Evolutionary conservation across 2,113 vertebrate species (phyloP), one percentile per base, ranked within the genome.

Genomic region (Dascyllus trimaculatus): DNA sequence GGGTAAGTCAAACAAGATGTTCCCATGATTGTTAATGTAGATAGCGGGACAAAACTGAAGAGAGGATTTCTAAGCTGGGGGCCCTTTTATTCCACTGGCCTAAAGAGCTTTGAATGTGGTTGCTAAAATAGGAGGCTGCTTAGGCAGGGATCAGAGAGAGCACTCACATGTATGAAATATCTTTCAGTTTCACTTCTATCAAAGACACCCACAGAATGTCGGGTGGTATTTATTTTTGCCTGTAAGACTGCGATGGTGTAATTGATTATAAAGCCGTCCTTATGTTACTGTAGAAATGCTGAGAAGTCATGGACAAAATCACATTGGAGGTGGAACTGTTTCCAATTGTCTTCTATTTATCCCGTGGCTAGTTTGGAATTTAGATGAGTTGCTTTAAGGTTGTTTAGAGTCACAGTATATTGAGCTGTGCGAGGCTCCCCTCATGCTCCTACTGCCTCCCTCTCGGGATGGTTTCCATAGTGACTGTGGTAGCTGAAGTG

Each of bases 301-400:
- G 61, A 63, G 79, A 82, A 79, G 84, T 83, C 45, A 49, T 35
- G 67, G 68, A 69, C 84, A 78, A 73, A 82, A 86, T 89, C 82
- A 67, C 54, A 29, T 68, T 77, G 79, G 73, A 90, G 75, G 84
- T 83, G 88, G 89, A 88, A 89, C 71, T 89, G 71, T 86, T 88
- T 74, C 88, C 80, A 85, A 88, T 89, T 89, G 90, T 92, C 87
- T 73, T 61, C 84, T 38, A 78, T 89, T 89, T 83, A 89, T 90
- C 85, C 79, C 60, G 57, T 75, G 91, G 89, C 91, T 78, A 90
- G 87, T 91, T 88, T 86, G 92, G 93, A 94, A 95, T 95, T 90
- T 87, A 89, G 92, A 95, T 92, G 88, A 93, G 92, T 86, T 85
- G 91, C 90, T 93, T 91, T 85, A 85, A 88, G 84, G 90, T 78